These are phyloP conservation scores for Taxidea taxus DNA, from an alignment of 2,113 vertebrate genomes.

Conservation along the genomic window DNA sequence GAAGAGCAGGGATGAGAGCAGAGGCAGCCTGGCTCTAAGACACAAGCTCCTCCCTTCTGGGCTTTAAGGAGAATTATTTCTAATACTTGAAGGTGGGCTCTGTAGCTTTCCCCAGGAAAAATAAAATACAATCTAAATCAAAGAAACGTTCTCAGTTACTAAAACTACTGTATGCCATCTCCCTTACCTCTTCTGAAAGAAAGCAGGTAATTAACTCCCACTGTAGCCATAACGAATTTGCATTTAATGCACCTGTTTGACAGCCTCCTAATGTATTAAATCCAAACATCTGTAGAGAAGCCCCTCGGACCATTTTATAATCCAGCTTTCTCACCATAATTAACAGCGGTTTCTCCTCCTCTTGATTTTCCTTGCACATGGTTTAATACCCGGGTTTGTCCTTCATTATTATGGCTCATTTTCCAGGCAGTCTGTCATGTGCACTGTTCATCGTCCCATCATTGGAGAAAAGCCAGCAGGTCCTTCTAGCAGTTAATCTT, in stretches of 20 bases:
- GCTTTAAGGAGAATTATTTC: not conserved
- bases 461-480: not conserved
- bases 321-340: conserved; percentile 53
- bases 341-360: conserved; percentile 31
- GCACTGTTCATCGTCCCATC: conserved; percentile 28
- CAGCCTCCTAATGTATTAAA: conserved; percentile 58
- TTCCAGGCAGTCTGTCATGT: conserved; percentile 60
- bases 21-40: not conserved
- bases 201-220: not conserved
- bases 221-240: not conserved
- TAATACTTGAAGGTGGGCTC: not conserved
- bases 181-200: not conserved
- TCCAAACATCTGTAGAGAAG: conserved; percentile 65
- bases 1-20: not conserved
- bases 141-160: not conserved
- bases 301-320: conserved; percentile 47
- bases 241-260: conserved; percentile 14
- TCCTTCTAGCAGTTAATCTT: conserved; percentile 45
- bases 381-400: conserved; percentile 55
- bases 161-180: not conserved
- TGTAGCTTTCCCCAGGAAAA: not conserved
- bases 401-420: conserved; percentile 49
- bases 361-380: not conserved
- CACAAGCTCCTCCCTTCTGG: not conserved
- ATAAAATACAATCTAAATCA: not conserved